Base-by-base conservation (phyloP, 2,113 vertebrate species). In the Polypterus senegalus region DNA sequence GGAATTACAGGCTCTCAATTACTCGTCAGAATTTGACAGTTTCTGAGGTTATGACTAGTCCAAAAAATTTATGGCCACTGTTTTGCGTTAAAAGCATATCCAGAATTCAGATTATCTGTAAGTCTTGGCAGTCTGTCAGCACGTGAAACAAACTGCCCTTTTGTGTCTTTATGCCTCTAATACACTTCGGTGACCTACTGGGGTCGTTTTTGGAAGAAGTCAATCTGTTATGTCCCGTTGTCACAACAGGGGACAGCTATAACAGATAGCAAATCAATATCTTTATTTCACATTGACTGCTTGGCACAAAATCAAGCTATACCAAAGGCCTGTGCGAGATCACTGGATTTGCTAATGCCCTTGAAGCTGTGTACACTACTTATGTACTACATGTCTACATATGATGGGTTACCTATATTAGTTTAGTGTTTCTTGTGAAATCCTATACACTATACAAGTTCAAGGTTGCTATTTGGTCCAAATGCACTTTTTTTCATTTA, bases 21-120 rank as follows among this genome's bases (percentile, higher is more conserved):
- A 70, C 69, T 76, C 71, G 73, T 74, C 65, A 65, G 62, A 63
- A 59, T 64, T 53, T 77, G 77, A 76, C 76, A 77, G 66, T 64
- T 67, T 61, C 65, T 66, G 68, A 63, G 61, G 69, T 81, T 79
- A 75, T 77, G 69, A 74, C 67, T 56, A 59, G 61, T 71, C 69
- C 68, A 66, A 62, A 61, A 66, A 69, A 78, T 81, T 82, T 76
- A 78, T 57, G 49, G 63, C 55, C 59, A 55, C 59, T 61, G 59
- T 63, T 66, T 67, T 54, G 48, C 54, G 65, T 62, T 49, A 52
- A 55, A 65, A 57, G 52, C 49, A 66, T 56, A 59, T 58, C 46
- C 52, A 62, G 60, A 54, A 62, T 66, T 63, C 49, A 9, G 59
- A 59, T 55, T 48, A 27, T 11, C 11, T 27, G 4, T 3, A 44